Evolutionary conservation across 2,888 invertebrate genomes (phyloP).

Genomic region (Oegoconia quadripuncta): DNA sequence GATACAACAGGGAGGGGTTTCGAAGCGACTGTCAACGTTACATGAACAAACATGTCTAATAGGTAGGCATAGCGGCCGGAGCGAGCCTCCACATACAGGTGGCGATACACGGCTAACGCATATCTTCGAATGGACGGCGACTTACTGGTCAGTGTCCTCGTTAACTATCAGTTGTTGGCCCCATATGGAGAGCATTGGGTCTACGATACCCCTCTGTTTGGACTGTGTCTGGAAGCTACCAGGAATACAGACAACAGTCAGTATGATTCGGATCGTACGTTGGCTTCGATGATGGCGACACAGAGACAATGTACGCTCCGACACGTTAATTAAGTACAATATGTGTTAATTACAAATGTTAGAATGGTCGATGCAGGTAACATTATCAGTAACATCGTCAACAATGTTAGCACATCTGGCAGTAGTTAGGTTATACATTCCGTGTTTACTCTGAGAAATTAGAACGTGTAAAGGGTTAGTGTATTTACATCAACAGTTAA

Average conservation of each 20-base stretch:
- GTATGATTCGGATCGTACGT: conserved; percentile 25
- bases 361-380: conserved; percentile 32
- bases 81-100: conserved; percentile 49
- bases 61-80: conserved; percentile 58
- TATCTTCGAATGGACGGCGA: conserved; percentile 65
- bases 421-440: conserved; percentile 10
- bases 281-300: neutral
- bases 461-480: conserved; percentile 25
- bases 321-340: neutral
- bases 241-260: conserved; percentile 69
- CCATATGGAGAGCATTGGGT: conserved; percentile 99
- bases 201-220: conserved; percentile 98
- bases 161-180: conserved; percentile 98
- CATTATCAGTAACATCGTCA: conserved; percentile 23
- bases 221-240: conserved; percentile 90
- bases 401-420: conserved; percentile 13
- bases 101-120: conserved; percentile 48
- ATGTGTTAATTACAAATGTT: conserved; percentile 6
- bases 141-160: conserved; percentile 98
- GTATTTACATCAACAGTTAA: conserved; percentile 40
- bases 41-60: conserved; percentile 58
- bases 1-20: conserved; percentile 41
- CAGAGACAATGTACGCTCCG: conserved; percentile 17
- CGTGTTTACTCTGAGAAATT: conserved; percentile 5
- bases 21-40: conserved; percentile 48